Conservation (phyloP, 2,888 invertebrate genomes). For the Lacanobia wlatinum region DNA sequence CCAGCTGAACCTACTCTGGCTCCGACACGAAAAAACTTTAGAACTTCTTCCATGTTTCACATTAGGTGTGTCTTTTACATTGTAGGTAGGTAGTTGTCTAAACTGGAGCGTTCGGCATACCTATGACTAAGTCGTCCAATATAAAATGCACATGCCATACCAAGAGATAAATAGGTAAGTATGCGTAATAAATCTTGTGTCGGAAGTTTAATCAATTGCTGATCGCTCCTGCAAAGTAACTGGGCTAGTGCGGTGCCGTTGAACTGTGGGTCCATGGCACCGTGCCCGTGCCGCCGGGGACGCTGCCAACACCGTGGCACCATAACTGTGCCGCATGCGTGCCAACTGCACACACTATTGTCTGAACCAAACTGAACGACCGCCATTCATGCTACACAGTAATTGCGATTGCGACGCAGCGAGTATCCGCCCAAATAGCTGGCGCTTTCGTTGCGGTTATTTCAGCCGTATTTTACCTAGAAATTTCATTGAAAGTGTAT, state of each 20-base stretch:
- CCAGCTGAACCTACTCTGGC: background rate
- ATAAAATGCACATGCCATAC: constrained; percentile 53
- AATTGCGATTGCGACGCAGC: constrained; percentile 38
- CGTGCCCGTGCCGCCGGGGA: constrained; percentile 71
- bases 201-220: constrained; percentile 71
- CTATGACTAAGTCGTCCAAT: constrained; percentile 40
- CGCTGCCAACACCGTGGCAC: constrained; percentile 60
- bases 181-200: constrained; percentile 66
- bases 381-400: constrained; percentile 51
- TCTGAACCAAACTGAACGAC: constrained; percentile 36
- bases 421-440: constrained; percentile 25
- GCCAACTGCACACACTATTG: constrained; percentile 61
- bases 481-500: constrained; percentile 32
- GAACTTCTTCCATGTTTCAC: background rate
- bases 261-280: constrained; percentile 76
- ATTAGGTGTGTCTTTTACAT: background rate
- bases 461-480: constrained; percentile 32
- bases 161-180: constrained; percentile 59
- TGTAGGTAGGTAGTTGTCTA: background rate
- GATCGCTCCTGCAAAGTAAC: constrained; percentile 58
- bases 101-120: constrained; percentile 17
- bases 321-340: constrained; percentile 58
- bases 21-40: background rate
- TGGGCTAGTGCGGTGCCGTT: constrained; percentile 67
- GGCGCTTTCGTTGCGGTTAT: constrained; percentile 31